Base-by-base conservation (phyloP, 2,888 invertebrate species). In the Helicoverpa assulta region DNA sequence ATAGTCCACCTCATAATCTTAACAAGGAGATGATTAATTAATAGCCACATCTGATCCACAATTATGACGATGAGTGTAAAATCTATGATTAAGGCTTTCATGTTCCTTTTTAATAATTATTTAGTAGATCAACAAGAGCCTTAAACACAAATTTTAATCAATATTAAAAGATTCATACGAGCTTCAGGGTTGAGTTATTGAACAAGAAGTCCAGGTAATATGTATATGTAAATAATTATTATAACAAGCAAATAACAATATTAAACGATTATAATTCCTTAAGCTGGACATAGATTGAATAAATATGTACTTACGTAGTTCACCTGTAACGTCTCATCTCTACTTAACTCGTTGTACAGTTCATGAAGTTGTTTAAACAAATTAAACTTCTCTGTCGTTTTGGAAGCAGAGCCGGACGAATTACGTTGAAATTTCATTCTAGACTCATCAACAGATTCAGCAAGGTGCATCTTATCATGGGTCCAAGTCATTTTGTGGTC, bases 401-500 rank as follows among this genome's bases (percentile, higher is more conserved):
- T 95, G 66, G 92, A 87, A 62, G 91, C 88, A 70, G 93, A 91
- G 71, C 91, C 89, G 72, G 90, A 88, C 57, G 94, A 93, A 86
- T 92, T 95, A 75, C 94, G 90, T 84, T 95, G 94, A 83, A 94
- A 94, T 82, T 94, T 94, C 92, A 93, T 94, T 84, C 95, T 94
- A 64, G 94, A 93, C 79, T 95, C 95, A 86, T 95, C 95, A 77
- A 94, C 93, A 87, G 95, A 91, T 88, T 95, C 95, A 81, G 95
- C 91, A 85, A 95, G 89, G 84, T 95, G 94, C 88, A 95, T 94
- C 88, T 95, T 95, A 91, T 95, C 95, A 88, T 94, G 93, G 86
- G 93, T 95, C 95, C 95, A 95, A 93, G 95, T 95, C 95, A 95
- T 95, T 92, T 95, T 95, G 92, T 95, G 94, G 86, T 94, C 95